A percentile compares a stretch with the other conserved stretches of the same genome.
phyloP scores from a whole-genome alignment of 2,797 vertebrate genomes.

The Lagocephalus sceleratus region DNA sequence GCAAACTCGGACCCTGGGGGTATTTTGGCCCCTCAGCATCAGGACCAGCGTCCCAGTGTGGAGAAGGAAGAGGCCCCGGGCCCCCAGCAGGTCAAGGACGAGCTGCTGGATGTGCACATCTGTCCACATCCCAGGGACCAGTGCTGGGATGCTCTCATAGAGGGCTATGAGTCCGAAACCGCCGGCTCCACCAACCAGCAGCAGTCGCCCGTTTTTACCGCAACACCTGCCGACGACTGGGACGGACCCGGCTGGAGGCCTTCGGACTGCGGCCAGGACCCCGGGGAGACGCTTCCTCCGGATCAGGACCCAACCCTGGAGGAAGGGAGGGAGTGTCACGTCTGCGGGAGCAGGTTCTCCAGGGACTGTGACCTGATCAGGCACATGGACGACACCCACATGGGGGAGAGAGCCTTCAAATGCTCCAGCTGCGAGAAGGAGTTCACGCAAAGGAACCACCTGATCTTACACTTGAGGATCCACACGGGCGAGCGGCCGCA shows the following conservation, averaged over 20 bases:
- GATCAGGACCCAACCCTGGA: not conserved
- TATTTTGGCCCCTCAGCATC: not conserved
- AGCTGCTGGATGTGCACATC: not conserved
- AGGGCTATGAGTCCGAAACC: not conserved
- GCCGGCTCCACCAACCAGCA: not conserved
- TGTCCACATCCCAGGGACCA: not conserved
- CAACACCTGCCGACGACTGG: not conserved
- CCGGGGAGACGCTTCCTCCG: rapidly evolving
- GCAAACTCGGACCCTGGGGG: not conserved
- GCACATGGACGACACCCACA: conserved; percentile 22
- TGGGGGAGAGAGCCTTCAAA: conserved; percentile 21
- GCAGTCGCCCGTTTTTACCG: not conserved
- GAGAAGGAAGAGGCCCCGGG: conserved; percentile 3
- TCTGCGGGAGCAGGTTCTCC: conserved; percentile 18
- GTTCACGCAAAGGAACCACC: conserved; percentile 19
- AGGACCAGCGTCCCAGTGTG: not conserved
- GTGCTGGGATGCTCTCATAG: not conserved
- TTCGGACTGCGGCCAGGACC: not conserved
- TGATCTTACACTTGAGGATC: conserved; percentile 26
- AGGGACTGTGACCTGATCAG: conserved; percentile 24
- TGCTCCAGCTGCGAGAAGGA: conserved; percentile 26
- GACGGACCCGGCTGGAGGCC: no score
- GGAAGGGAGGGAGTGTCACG: conserved; percentile 14
- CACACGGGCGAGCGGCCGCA: conserved; percentile 47
- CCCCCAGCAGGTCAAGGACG: conserved; percentile 18